phyloP scores from a whole-genome alignment of 2,113 vertebrate genomes.

The Ivindomyrus marchei region DNA sequence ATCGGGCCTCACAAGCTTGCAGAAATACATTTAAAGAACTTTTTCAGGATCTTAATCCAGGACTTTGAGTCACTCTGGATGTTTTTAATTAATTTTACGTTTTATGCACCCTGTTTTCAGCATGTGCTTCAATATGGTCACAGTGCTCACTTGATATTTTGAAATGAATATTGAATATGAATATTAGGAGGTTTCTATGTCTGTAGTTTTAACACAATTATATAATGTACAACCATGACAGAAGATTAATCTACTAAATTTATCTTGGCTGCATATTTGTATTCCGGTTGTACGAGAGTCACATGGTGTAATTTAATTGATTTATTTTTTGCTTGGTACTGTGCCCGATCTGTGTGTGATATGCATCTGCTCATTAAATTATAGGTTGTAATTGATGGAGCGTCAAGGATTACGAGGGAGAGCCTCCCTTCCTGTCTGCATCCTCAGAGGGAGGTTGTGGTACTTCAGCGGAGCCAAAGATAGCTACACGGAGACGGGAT shows the following conservation, averaged over 20 bases:
- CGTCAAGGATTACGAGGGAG: neutral
- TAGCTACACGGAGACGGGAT: neutral
- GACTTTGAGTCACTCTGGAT: neutral
- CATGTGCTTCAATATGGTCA: neutral
- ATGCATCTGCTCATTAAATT: neutral
- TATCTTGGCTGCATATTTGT: neutral
- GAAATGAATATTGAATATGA: neutral
- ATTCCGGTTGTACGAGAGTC: neutral
- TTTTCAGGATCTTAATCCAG: neutral
- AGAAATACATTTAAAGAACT: neutral
- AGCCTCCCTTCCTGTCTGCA: neutral
- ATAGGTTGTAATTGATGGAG: neutral
- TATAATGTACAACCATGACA: neutral
- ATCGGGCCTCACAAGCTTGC: neutral
- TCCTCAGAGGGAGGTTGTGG: neutral
- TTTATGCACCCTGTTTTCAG: neutral
- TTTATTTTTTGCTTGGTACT: neutral
- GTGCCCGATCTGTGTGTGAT: neutral
- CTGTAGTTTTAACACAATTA: neutral
- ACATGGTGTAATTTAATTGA: neutral
- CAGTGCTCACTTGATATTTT: neutral
- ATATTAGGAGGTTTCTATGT: neutral
- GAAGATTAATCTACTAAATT: neutral
- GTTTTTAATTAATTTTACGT: neutral
- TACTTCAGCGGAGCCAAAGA: neutral